phyloP scores from a whole-genome alignment of 2,888 invertebrate species.

The Chelonus formosanus region DNA sequence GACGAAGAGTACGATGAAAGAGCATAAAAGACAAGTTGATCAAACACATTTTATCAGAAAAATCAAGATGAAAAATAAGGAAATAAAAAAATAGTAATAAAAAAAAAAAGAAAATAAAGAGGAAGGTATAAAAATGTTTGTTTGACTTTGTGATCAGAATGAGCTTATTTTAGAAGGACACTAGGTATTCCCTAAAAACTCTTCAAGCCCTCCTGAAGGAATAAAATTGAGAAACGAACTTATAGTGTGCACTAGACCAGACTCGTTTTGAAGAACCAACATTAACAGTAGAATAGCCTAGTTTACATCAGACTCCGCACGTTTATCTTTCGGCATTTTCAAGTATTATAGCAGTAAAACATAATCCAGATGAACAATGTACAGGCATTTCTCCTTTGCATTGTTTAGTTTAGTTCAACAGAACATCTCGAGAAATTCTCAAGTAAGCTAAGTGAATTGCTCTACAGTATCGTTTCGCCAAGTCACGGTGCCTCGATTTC shows the following conservation, averaged over 20 bases:
- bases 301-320: background rate
- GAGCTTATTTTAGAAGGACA: no score
- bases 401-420: constrained; percentile 18
- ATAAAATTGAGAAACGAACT: no score
- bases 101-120: background rate
- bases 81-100: background rate
- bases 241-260: no score
- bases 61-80: background rate
- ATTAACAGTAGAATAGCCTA: no score
- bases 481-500: constrained; percentile 22
- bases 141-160: no score
- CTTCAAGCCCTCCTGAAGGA: no score
- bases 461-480: background rate
- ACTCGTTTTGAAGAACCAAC: no score
- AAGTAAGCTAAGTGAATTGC: constrained; percentile 20
- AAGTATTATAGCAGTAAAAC: constrained; percentile 12
- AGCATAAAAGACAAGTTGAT: constrained; percentile 4
- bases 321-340: constrained; percentile 8
- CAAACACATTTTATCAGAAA: background rate
- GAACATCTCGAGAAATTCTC: constrained; percentile 17
- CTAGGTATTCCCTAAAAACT: no score
- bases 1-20: constrained; percentile 7
- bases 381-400: constrained; percentile 7
- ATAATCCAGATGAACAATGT: constrained; percentile 20
- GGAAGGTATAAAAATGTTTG: no score